Evolutionary conservation across 2,113 vertebrate genomes (phyloP), one percentile per base, ranked within the genome.

Genomic region (Ivindomyrus marchei): DNA sequence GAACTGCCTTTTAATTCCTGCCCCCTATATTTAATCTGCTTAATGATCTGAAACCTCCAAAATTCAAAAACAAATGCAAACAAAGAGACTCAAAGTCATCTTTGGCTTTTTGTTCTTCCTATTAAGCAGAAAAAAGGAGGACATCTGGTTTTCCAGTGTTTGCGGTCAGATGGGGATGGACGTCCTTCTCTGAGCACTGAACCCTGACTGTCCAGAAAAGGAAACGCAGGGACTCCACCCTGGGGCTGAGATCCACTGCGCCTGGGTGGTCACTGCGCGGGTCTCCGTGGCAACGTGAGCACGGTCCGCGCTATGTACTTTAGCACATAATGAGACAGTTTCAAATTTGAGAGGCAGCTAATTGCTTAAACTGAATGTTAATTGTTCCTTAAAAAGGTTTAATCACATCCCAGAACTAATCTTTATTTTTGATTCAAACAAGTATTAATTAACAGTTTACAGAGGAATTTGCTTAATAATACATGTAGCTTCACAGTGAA

Each of bases 371-470:
- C 50, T 19, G 50, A 87, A 53, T 39, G 27, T 53, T 70, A 70
- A 39, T 36, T 52, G 74, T 49, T 53, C 74, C 49, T 53, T 84
- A 50, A 56, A 89, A 89, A 36, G 53, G 52, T 84, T 83, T 84
- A 89, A 89, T 53, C 31, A 89, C 21, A 74, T 77, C 17, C n/a
- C 49, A 80, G 85, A 53, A 56, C 85, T 87, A 87, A 87, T 89
- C 62, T 89, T 77, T 89, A 50, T 31, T 89, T 89, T 89, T 77
- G 47, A 89, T 83, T 89, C 47, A 77, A 53, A 89, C 88, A 83
- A 89, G 77, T 89, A 80, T 89, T 89, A 84, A 89, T 89, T 89
- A 94, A 91, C 93, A 94, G 93, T 93, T 95, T 95, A 94, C 94
- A 93, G 93, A 89, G 85, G 92, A 92, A 93, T 94, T 93, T 89